Evolutionary conservation across 2,113 vertebrate genomes (phyloP), one percentile per base, ranked within the genome.

Genomic region (Anser brachyrhynchus): DNA sequence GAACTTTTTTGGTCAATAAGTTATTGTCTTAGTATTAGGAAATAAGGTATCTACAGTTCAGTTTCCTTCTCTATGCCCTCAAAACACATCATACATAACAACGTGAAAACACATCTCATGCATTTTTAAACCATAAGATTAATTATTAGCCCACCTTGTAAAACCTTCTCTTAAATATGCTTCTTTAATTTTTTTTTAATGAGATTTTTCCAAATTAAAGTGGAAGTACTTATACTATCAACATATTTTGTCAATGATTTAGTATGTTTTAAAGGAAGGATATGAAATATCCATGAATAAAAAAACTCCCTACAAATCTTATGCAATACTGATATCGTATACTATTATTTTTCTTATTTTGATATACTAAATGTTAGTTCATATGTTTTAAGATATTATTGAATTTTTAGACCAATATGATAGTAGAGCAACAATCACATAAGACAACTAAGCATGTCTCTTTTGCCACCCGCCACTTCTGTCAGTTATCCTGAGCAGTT

Each of bases 261-360:
- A 51, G 1, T 26, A 19, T 9, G 31, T 81, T 90, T 79, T 72
- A 57, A 57, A 86, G 75, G 10, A 96, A 96, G 87, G 57, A 78
- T 80, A 87, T 74, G 84, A 93, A 90, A 96, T 73, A 89, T 37
- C 67, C 17, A 1, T 21, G 71, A 96, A 84, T 84, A 67, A 91
- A 96, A 96, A 92, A 97, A 49, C 64, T 73, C 70, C 65, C 84
- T 41, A 91, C 76, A 96, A 97, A 89, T 77, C 79, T 92, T 77
- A 35, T 65, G 51, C 69, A 77, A 90, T 15, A 57, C 49, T 80
- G 67, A 69, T 81, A 72, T 55, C 58, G 94, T 2, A 87, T 51
- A 66, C 58, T 77, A 37, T 46, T 49, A 64, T 91, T 95, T 93
- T 94, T 46, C 84, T 87, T 91, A 67, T 83, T 93, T 86, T 93